These are phyloP conservation scores for Phortica variegata DNA, from an alignment of 1,140 invertebrate genomes.

Conservation along the genomic window DNA sequence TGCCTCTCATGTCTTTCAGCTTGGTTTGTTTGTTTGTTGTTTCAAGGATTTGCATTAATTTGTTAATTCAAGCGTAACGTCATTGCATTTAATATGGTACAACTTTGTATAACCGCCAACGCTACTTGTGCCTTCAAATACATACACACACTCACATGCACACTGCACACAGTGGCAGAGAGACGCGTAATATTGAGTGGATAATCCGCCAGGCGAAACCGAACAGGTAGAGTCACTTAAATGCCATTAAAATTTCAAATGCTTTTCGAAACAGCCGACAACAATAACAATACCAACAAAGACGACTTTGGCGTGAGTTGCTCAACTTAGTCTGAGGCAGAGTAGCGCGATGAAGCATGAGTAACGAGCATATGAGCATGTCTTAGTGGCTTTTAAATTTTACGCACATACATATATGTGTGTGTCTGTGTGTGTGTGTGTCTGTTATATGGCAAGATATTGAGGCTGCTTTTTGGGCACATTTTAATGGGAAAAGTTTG, in stretches of 20 bases:
- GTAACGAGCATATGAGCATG: too few species aligned
- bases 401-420: neutral
- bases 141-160: neutral
- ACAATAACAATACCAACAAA: too few species aligned
- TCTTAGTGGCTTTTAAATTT: neutral
- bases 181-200: too few species aligned
- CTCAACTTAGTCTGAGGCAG: too few species aligned
- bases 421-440: slow-evolving; percentile 1
- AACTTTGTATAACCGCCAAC: too few species aligned
- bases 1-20: slow-evolving; percentile 4
- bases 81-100: slow-evolving; percentile 33
- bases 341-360: too few species aligned
- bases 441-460: neutral
- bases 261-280: too few species aligned
- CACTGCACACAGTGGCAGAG: too few species aligned
- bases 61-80: slow-evolving; percentile 49
- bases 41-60: slow-evolving; percentile 45
- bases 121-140: neutral
- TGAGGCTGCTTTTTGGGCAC: neutral
- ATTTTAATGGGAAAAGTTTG: neutral
- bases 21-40: slow-evolving; percentile 14
- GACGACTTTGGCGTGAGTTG: too few species aligned
- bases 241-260: slow-evolving; percentile 43
- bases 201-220: neutral
- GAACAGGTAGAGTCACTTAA: slow-evolving; percentile 24